These are phyloP conservation scores for Pediacus dermestoides DNA, from an alignment of 2,888 invertebrate species.

Conservation along the genomic window DNA sequence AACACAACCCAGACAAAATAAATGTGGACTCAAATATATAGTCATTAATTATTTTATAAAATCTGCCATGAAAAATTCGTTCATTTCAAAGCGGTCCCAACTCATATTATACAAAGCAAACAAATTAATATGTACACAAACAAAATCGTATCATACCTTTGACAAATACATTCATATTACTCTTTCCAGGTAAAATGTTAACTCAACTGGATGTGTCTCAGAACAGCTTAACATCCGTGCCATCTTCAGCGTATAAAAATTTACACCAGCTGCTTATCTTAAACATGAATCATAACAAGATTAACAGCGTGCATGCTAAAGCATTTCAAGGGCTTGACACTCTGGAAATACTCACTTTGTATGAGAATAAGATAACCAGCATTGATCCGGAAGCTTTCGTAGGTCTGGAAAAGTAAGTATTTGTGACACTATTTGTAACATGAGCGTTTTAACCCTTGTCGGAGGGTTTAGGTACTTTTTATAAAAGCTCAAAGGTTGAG, in stretches of 20 bases:
- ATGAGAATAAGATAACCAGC: conserved; percentile 77
- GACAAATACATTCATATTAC: too few relatives aligned
- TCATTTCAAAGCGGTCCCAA: too few relatives aligned
- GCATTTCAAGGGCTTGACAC: conserved; percentile 87
- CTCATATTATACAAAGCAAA: too few relatives aligned
- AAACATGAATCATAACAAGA: conserved; percentile 85
- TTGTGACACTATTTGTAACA: not conserved
- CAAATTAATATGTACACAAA: too few relatives aligned
- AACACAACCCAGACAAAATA: too few relatives aligned
- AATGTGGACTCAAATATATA: too few relatives aligned
- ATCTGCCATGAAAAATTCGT: too few relatives aligned
- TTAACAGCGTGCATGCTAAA: conserved; percentile 70
- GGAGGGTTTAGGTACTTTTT: conserved; percentile 1
- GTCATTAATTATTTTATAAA: too few relatives aligned
- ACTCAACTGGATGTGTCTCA: conserved; percentile 86
- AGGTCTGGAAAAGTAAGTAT: conserved; percentile 78
- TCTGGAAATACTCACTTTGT: conserved; percentile 79
- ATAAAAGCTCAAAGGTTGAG: too few relatives aligned
- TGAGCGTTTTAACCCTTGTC: not conserved
- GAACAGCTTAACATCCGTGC: conserved; percentile 76
- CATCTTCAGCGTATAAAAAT: conserved; percentile 74
- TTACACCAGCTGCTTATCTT: conserved; percentile 80
- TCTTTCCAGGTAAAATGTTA: conserved; percentile 74
- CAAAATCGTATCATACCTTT: too few relatives aligned
- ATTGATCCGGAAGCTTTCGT: conserved; percentile 82